Evolutionary conservation across 2,888 invertebrate species (phyloP), one percentile per base, ranked within the genome.

Genomic region (Nemoura dubitans): DNA sequence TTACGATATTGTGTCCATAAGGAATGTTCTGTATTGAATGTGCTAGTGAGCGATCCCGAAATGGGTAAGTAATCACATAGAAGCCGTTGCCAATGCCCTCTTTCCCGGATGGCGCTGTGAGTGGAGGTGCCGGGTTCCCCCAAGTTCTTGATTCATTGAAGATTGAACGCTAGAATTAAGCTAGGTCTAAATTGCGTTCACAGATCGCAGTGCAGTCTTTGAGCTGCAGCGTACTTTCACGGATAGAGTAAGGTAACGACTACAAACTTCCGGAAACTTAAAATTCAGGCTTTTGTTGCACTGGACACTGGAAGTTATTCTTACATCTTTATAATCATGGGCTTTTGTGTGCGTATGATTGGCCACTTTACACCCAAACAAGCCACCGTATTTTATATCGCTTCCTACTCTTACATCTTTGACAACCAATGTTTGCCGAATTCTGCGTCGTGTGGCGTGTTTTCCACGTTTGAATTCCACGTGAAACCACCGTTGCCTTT

Each of bases 181-280:
- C 59, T 59, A 59, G 59, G 59, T 59, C 59, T 59, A 88, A 86
- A 88, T 88, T 88, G 77, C 87, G 86, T 88, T 87, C 88, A 88
- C 88, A 87, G 87, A 88, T 87, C 86, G 88, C 87, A 88, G 87
- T 85, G 88, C 85, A 87, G 87, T 87, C 86, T 87, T 82, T 88
- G 87, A 87, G 86, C 76, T 78, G 14, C 26, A 78, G 26, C 78
- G 26, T 10, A 28, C 78, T 10, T 59, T 21, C 78, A 27, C 78
- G 28, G 78, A 78, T 27, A 28, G 78, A 78, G 28, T 14, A 78
- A 26, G 28, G 78, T 78, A 78, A 78, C 27, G 78, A 78, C 78
- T 25, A 78, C 5, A 28, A 26, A 26, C 26, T 26, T 78, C 25
- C 27, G 78, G 28, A 78, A 78, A 59, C 21, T 59, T 21, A 59